Evolutionary conservation across 1,140 invertebrate genomes (phyloP).

Genomic region (Pteromalus puparum): DNA sequence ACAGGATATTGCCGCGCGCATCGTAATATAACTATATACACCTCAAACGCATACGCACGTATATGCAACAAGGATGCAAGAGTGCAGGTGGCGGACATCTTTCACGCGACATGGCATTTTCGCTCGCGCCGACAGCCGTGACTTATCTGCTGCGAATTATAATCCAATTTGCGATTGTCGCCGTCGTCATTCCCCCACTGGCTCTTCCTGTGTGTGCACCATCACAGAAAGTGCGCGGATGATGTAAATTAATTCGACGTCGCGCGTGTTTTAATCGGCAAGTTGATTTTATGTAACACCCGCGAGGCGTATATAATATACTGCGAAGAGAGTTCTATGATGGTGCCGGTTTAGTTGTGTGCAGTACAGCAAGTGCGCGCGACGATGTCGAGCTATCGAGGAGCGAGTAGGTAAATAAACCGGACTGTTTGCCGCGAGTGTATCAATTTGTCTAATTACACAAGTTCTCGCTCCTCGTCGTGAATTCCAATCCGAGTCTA

Average conservation of each 20-base stretch:
- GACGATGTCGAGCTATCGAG: not conserved
- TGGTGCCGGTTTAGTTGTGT: not conserved
- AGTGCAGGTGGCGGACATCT: conserved; percentile 53
- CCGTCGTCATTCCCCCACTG: conserved; percentile 56
- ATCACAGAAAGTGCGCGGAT: not conserved
- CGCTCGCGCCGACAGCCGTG: conserved; percentile 71
- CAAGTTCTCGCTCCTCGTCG: not conserved
- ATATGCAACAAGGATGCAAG: conserved; percentile 14
- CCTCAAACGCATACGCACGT: conserved; percentile 32
- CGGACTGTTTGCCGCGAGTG: not conserved
- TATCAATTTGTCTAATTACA: conserved; percentile 42
- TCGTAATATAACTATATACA: not conserved
- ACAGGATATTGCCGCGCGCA: too few species aligned
- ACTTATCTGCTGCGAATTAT: conserved; percentile 73
- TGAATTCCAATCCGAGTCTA: not conserved
- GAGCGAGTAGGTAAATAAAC: not conserved
- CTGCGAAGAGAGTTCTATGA: too few species aligned
- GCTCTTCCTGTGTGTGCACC: conserved; percentile 42
- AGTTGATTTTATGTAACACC: conserved; percentile 18
- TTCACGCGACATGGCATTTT: conserved; percentile 60
- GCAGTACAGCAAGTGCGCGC: not conserved
- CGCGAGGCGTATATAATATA: not conserved
- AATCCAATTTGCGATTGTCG: conserved; percentile 75
- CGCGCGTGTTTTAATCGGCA: not conserved
- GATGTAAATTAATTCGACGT: conserved; percentile 23